phyloP scores from a whole-genome alignment of 2,113 vertebrate species.

The Glareola pratincola region DNA sequence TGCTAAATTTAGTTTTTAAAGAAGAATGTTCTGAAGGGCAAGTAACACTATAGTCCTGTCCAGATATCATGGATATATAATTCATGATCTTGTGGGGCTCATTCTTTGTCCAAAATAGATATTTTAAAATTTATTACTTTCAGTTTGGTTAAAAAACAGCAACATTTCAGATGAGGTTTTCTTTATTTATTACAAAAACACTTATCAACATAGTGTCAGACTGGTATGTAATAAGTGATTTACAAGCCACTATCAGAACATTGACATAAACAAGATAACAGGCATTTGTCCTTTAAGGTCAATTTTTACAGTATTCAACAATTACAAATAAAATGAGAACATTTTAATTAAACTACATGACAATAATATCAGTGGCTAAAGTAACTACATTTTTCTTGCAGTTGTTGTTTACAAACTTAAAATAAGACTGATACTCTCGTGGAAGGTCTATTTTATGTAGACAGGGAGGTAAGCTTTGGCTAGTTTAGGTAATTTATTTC shows the following conservation, averaged over 20 bases:
- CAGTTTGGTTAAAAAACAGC: background rate
- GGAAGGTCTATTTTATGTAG: background rate
- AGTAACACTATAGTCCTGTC: background rate
- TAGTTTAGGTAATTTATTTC: background rate
- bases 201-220: background rate
- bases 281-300: background rate
- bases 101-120: background rate
- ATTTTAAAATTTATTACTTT: background rate
- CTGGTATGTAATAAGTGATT: background rate
- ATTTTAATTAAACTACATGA: background rate
- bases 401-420: background rate
- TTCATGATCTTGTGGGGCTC: background rate
- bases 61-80: background rate
- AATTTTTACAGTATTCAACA: constrained; percentile 21
- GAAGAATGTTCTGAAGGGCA: background rate
- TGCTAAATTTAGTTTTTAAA: background rate
- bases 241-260: background rate
- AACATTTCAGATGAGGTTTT: background rate
- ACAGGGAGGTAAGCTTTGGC: background rate
- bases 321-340: background rate
- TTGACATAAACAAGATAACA: constrained; percentile 27
- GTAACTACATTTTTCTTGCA: background rate
- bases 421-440: background rate
- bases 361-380: background rate
- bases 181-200: constrained; percentile 3